Percentiles rank a stretch among this genome's conserved stretches.
Evolutionary conservation across 2,888 invertebrate species (phyloP).

Genomic region (Entomobrya proxima): DNA sequence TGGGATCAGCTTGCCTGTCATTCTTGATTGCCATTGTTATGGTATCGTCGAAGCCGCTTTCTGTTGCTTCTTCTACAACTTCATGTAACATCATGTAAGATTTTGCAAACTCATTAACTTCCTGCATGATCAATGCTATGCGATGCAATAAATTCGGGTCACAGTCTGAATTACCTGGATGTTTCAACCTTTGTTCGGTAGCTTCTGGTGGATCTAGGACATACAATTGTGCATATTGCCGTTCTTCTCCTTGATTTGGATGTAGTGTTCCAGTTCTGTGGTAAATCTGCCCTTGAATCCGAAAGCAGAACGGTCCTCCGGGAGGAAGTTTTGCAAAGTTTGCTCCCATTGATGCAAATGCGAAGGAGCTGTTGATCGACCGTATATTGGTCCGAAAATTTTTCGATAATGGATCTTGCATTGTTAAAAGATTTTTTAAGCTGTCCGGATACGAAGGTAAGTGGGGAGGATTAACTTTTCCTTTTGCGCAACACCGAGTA

Average conservation of each 20-base stretch:
- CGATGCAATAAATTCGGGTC: neutral
- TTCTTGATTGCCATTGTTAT: constrained; percentile 11
- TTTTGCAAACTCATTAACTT: neutral
- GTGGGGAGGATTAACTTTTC: neutral
- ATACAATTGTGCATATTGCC: constrained; percentile 18
- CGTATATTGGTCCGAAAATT: neutral
- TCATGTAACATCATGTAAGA: neutral
- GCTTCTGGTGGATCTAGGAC: constrained; percentile 15
- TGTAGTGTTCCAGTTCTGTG: neutral
- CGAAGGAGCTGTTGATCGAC: neutral
- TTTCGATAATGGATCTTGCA: neutral
- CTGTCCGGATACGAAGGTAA: neutral
- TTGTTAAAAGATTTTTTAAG: neutral
- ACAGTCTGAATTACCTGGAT: neutral
- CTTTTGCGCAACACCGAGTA: neutral
- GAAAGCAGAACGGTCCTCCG: too few relatives aligned
- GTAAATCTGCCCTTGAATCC: too few relatives aligned
- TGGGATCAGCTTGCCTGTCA: neutral
- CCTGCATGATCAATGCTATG: neutral
- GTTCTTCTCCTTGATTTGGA: neutral
- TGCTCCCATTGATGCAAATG: too few relatives aligned
- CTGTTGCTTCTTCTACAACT: neutral
- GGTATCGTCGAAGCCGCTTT: neutral
- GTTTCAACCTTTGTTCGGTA: constrained; percentile 4
- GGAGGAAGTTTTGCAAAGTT: too few relatives aligned